Conservation (phyloP, 2,113 vertebrate species). For the Condylura cristata region DNA sequence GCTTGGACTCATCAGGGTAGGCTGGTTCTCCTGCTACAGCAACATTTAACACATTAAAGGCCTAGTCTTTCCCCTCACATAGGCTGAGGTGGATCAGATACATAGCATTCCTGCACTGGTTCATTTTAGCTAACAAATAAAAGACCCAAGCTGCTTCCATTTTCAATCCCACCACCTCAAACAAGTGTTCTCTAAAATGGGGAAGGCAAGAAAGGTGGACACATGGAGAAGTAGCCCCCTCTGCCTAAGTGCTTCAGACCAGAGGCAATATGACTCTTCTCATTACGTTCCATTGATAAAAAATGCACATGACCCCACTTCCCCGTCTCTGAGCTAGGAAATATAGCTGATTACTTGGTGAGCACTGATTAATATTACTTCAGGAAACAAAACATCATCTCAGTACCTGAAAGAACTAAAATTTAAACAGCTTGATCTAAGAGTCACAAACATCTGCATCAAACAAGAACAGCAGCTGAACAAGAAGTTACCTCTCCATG, state of each 20-base stretch:
- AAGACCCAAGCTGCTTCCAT: neutral
- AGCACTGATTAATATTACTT: constrained; percentile 60
- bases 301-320: neutral
- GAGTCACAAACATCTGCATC: neutral
- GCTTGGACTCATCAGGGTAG: neutral
- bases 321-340: neutral
- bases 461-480: neutral
- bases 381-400: constrained; percentile 56
- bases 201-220: neutral
- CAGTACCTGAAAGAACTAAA: neutral
- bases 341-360: constrained; percentile 24
- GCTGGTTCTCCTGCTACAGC: neutral
- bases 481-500: neutral
- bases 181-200: neutral
- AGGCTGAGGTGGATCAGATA: neutral
- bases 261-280: neutral
- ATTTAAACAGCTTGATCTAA: neutral
- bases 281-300: neutral
- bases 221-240: neutral
- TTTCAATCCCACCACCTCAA: neutral
- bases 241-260: neutral
- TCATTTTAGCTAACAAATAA: neutral
- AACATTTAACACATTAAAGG: neutral
- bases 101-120: neutral
- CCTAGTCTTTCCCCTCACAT: neutral